These are phyloP conservation scores for Hephaestus fuliginosus DNA, from an alignment of 2,797 vertebrate genomes.

Conservation along the genomic window DNA sequence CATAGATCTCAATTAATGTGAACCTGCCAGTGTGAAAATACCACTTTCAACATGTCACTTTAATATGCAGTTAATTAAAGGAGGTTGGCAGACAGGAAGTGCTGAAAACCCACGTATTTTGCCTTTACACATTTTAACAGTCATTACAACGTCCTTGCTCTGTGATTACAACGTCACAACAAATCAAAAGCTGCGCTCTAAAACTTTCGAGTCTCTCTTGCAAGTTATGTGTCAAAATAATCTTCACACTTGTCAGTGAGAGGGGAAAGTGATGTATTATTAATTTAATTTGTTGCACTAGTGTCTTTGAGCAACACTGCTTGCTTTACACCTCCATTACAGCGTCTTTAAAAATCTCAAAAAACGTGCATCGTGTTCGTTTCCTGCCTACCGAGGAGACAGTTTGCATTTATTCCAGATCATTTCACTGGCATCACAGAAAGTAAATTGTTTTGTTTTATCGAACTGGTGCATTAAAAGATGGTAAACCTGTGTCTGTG, in stretches of 20 bases:
- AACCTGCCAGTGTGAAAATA: background rate
- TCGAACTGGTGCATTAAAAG: background rate
- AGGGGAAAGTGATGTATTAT: conserved; percentile 5
- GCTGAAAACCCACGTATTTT: background rate
- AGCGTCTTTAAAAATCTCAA: background rate
- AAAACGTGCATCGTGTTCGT: background rate
- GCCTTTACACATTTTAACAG: background rate
- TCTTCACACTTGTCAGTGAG: background rate
- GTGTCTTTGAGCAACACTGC: background rate
- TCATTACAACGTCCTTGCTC: background rate
- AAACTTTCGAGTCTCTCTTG: background rate
- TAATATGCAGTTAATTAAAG: background rate
- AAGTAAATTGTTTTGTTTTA: background rate
- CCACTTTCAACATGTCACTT: background rate
- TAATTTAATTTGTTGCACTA: background rate
- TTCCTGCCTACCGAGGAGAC: background rate
- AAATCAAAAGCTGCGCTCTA: conserved; percentile 1
- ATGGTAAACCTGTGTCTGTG: background rate
- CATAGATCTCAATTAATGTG: background rate
- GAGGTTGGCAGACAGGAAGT: background rate
- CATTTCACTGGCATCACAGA: background rate
- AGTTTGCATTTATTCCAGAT: background rate
- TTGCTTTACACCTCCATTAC: background rate
- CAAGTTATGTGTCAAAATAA: background rate
- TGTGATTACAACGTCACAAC: conserved; percentile 32